Evolutionary conservation across 1,140 invertebrate species (phyloP), one percentile per base, ranked within the genome.

Genomic region (Lordiphosa stackelbergi): DNA sequence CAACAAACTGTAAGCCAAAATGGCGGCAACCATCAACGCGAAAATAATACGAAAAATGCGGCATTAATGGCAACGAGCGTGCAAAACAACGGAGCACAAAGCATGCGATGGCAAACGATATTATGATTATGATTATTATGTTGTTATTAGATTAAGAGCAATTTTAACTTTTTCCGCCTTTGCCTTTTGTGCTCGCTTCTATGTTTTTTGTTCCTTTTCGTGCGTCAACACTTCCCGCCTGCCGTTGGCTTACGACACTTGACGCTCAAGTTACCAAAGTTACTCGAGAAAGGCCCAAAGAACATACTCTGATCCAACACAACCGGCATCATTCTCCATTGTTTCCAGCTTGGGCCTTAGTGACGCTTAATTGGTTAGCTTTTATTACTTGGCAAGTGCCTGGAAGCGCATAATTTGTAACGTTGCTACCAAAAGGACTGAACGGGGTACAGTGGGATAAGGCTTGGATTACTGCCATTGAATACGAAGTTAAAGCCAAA

Each of bases 121-220:
- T 85, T 81, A 85, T 85, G 75, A 85, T 85, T 85, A 83, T 77
- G 73, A 83, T 81, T 75, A 85, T 85, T 85, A 85, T 81, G 77
- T 85, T 83, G 75, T 85, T 77, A 85, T 85, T 85, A 85, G 81
- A 85, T 85, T 85, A 85, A 77, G 75, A 79, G 69, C 71, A 74
- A 85, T 85, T 86, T 86, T 85, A 68, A 74, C 77, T 69, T 75
- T 69, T 72, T 72, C 69, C 42, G 51, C 62, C 51, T 9, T 34
- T 37, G 12, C 13, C 47, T 16, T 7, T 38, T 28, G n/a, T 13
- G n/a, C 13, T 38, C 22, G 13, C 41, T 57, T 34, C 13, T 34
- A 45, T 36, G 22, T 6, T 16, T 13, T 56, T 65, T 47, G 5
- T 66, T 37, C 35, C 11, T 55, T 70, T 78, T 79, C 45, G 53